Conservation (phyloP, 2,797 vertebrate species). For the Tokudaia tokunoshimensis region DNA sequence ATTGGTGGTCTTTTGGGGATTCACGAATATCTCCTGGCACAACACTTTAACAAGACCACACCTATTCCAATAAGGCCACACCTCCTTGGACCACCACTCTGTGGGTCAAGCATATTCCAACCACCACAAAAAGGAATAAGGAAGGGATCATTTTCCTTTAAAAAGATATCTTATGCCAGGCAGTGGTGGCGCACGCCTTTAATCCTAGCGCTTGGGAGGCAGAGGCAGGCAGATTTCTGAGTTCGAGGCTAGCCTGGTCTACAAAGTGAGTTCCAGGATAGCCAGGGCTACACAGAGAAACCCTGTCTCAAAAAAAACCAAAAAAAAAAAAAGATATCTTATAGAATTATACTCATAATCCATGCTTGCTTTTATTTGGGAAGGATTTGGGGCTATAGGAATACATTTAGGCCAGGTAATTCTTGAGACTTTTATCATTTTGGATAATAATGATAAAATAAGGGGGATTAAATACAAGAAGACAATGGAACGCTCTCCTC, state of each 20-base stretch:
- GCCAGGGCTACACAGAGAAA: too few species aligned
- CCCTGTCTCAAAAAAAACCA: too few species aligned
- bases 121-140: not conserved
- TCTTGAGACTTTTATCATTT: not conserved
- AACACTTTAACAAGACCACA: not conserved
- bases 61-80: not conserved
- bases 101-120: not conserved
- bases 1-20: not conserved
- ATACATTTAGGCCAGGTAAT: not conserved
- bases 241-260: too few species aligned
- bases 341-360: not conserved
- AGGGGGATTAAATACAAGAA: not conserved
- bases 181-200: too few species aligned
- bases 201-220: too few species aligned
- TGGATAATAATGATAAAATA: not conserved
- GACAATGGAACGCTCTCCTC: not conserved
- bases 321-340: not conserved
- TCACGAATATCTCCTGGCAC: not conserved
- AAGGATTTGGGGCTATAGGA: not conserved
- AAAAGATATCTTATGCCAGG: not conserved
- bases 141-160: not conserved
- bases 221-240: too few species aligned
- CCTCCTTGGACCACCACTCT: not conserved
- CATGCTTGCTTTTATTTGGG: not conserved
- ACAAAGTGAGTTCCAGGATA: too few species aligned